phyloP scores from a whole-genome alignment of 2,797 vertebrate species.

The Rhinoraja longicauda region DNA sequence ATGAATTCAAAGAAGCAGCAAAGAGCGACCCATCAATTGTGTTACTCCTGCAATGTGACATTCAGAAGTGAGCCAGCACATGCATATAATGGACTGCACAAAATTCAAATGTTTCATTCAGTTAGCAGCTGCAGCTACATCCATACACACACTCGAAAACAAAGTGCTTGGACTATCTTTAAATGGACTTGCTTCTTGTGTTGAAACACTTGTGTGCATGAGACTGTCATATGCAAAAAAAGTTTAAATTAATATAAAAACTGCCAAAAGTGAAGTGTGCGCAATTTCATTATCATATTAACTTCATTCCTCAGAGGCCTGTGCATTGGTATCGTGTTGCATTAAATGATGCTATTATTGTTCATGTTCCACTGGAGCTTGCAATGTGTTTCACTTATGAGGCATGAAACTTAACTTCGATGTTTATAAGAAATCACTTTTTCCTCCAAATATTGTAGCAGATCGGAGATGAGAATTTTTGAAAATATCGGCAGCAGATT shows the following conservation, averaged over 20 bases:
- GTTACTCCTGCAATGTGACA: conserved; percentile 98
- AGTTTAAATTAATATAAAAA: conserved; percentile 80
- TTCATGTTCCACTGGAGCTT: conserved; percentile 82
- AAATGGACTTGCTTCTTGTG: conserved; percentile 99
- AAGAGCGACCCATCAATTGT: conserved; percentile 98
- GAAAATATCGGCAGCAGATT: conserved; percentile 45
- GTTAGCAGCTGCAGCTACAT: conserved; percentile 93
- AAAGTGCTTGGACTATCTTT: conserved; percentile 96
- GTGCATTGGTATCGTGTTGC: conserved; percentile 78
- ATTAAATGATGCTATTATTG: conserved; percentile 77
- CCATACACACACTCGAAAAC: conserved; percentile 58
- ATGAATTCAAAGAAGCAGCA: conserved; percentile 98
- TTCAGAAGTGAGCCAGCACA: conserved; percentile 85
- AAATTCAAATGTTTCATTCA: conserved; percentile 92
- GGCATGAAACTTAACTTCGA: conserved; percentile 75
- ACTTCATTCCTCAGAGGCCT: conserved; percentile 72
- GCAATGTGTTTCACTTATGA: conserved; percentile 77
- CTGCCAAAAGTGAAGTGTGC: conserved; percentile 89
- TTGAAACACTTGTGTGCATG: conserved; percentile 99
- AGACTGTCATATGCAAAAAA: conserved; percentile 98
- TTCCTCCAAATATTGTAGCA: conserved; percentile 59
- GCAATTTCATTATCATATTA: conserved; percentile 82
- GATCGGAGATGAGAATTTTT: conserved; percentile 55
- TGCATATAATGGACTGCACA: conserved; percentile 76
- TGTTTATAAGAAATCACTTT: conserved; percentile 64